These are phyloP conservation scores for Tympanuchus pallidicinctus DNA, from an alignment of 2,113 vertebrate species.

Conservation along the genomic window DNA sequence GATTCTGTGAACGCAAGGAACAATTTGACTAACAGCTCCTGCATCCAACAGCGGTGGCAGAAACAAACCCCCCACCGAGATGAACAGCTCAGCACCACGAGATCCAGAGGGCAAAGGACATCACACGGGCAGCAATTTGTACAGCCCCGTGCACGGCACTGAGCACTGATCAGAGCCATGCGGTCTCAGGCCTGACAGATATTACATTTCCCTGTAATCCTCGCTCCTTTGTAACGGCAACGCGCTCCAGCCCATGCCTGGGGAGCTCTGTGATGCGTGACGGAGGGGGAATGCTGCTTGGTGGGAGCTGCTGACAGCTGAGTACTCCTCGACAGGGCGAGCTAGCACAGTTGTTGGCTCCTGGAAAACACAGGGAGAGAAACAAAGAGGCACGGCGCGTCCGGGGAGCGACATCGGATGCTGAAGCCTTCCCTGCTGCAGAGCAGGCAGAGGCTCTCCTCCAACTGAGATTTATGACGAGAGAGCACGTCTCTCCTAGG, in stretches of 20 bases:
- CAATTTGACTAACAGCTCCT: not conserved
- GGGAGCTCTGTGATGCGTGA: not conserved
- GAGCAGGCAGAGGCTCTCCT: not conserved
- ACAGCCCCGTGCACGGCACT: not conserved
- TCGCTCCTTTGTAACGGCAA: not conserved
- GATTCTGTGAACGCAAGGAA: not conserved
- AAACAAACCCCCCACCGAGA: accelerated
- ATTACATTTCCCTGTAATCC: not conserved
- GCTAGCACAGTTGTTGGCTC: accelerated
- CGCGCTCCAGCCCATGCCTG: not conserved
- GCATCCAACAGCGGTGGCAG: not conserved
- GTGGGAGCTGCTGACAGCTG: not conserved
- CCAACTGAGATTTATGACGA: not conserved
- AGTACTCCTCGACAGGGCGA: accelerated
- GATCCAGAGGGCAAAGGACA: not conserved
- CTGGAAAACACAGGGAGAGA: not conserved
- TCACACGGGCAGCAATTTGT: not conserved
- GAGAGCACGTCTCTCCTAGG: not conserved
- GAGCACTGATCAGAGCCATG: not conserved
- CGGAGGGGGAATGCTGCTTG: not conserved
- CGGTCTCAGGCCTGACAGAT: not conserved
- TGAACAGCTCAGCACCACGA: not conserved
- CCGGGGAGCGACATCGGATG: not conserved
- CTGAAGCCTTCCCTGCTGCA: not conserved
- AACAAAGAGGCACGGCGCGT: not conserved